Percentiles rank a stretch among this genome's conserved stretches.
Evolutionary conservation across 2,113 vertebrate species (phyloP).

Genomic region (Verasper variegatus): DNA sequence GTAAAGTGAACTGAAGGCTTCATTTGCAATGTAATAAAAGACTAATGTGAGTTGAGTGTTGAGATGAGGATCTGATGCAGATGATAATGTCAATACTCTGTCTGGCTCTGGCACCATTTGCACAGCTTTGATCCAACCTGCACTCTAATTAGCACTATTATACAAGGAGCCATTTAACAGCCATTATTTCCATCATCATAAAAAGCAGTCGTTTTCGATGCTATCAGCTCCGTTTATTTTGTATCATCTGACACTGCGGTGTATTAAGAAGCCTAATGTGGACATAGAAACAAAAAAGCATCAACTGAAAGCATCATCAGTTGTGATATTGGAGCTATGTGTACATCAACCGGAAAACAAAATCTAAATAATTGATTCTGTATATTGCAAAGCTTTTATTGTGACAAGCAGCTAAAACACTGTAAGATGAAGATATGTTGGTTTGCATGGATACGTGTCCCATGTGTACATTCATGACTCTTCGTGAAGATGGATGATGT

Average conservation of each 20-base stretch:
- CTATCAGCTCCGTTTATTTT: slow-evolving; percentile 17
- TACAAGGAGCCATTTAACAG: slow-evolving; percentile 19
- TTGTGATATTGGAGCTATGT: background rate
- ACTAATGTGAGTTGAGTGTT: slow-evolving; percentile 26
- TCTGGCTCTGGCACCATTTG: background rate
- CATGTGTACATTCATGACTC: too few species aligned
- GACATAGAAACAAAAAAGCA: slow-evolving; percentile 1
- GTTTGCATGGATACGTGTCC: too few species aligned
- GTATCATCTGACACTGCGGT: slow-evolving; percentile 9
- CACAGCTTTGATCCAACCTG: slow-evolving; percentile 17
- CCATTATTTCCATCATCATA: slow-evolving; percentile 33
- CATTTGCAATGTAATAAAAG: slow-evolving; percentile 8
- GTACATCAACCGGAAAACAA: background rate
- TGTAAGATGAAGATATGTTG: too few species aligned
- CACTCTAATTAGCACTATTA: slow-evolving; percentile 19
- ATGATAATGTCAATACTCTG: background rate
- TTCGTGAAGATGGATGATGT: too few species aligned
- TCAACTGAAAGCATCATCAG: background rate
- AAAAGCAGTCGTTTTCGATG: slow-evolving; percentile 5
- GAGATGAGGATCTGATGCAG: background rate
- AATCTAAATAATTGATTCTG: background rate
- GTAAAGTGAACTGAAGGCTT: background rate
- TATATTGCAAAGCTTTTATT: background rate
- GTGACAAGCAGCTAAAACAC: too few species aligned
- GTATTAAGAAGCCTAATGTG: slow-evolving; percentile 7